Percentiles rank a stretch among this genome's conserved stretches.
Conservation (phyloP, 2,888 invertebrate genomes). For the Subacronicta megacephala region DNA sequence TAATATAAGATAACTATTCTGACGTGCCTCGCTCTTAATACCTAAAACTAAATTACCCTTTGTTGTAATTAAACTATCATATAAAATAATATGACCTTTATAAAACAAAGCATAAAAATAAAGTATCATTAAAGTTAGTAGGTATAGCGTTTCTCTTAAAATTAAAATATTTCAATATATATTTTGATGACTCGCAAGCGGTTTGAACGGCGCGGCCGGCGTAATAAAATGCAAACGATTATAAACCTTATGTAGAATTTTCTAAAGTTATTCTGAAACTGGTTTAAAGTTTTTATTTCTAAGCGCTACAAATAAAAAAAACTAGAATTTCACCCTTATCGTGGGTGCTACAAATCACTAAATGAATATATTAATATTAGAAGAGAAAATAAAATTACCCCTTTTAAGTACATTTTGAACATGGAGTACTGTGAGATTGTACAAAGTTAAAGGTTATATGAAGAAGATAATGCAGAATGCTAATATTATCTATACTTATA, state of each 20-base stretch:
- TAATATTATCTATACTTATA: too few relatives aligned
- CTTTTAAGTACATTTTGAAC: too few relatives aligned
- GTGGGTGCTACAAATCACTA: too few relatives aligned
- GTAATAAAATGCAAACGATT: conserved; percentile 9
- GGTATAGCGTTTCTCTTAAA: conserved; percentile 8
- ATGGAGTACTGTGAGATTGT: too few relatives aligned
- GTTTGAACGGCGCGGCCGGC: conserved; percentile 12
- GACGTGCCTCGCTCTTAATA: neutral
- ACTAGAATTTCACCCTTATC: too few relatives aligned
- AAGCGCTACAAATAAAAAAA: neutral
- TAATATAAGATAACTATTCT: too few relatives aligned
- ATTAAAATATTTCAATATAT: conserved; percentile 12
- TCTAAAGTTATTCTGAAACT: neutral
- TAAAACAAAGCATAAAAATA: conserved; percentile 12
- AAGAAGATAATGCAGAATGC: too few relatives aligned
- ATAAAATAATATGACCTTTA: conserved; percentile 14
- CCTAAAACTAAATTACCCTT: neutral
- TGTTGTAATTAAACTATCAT: conserved; percentile 1
- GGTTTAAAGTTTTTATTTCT: too few relatives aligned
- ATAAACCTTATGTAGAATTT: neutral
- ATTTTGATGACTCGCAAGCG: conserved; percentile 9
- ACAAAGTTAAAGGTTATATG: too few relatives aligned
- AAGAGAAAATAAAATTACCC: too few relatives aligned
- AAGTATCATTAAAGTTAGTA: conserved; percentile 20
- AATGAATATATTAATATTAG: too few relatives aligned